Evolutionary conservation across 2,888 invertebrate species (phyloP), one percentile per base, ranked within the genome.

Genomic region (Crioceris asparagi): DNA sequence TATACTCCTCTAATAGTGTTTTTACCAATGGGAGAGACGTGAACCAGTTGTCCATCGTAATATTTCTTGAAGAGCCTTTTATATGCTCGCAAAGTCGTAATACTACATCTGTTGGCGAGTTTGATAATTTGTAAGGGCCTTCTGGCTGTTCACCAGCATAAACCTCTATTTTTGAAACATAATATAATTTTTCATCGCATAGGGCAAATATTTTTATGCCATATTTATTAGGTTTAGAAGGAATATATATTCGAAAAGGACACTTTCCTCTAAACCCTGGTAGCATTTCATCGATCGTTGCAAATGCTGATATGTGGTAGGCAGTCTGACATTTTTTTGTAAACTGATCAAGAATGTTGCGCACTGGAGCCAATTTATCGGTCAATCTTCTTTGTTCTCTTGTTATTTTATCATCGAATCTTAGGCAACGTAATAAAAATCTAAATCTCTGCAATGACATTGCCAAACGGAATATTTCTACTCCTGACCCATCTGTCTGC

Each of bases 381-480:
- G 10, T 10, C 15, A 5, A 17, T 30, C 14, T 10, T 30, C 30
- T 3, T 14, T 17, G 15, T 15, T 26, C 6, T 10, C 38, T n/a
- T n/a, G n/a, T n/a, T 21, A 26, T 17, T 32, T 31, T 7, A 31
- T 31, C 15, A n/a, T 31, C 31, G 10, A 31, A 31, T 15, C 31
- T n/a, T n/a, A n/a, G n/a, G 31, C 30, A 30, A 15, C n/a, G n/a
- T n/a, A 12, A 12, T 10, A 10, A 15, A 31, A 32, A 38, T 23
- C 25, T 5, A 32, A 40, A 40, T 17, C 41, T 23, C 10, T 41
- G 15, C 21, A 31, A 10, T 4, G 35, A 37, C 35, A 41, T 38
- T 4, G 35, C 27, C 10, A 39, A 12, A 12, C 31, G 31, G 19
- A 45, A 45, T n/a, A 45, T 39, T 39, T 41, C 43, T 5, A 43